Base-by-base conservation (phyloP, 2,888 invertebrate genomes). In the Pyrgus malvae region DNA sequence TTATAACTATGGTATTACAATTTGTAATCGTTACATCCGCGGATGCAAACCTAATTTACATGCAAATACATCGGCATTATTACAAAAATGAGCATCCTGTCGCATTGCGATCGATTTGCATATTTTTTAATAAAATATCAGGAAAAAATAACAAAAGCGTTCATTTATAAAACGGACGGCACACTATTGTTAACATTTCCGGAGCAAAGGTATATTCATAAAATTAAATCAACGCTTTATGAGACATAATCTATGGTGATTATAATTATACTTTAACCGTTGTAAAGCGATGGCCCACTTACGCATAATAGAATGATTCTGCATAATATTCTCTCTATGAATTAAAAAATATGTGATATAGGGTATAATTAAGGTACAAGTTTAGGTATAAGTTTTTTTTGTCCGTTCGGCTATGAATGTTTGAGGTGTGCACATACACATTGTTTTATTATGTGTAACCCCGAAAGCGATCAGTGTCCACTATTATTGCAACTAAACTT, bases 21-120 rank as follows among this genome's bases (percentile, higher is more conserved):
- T 78, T 80, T 78, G 77, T 84, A 78, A 80, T 78, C 79, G 78
- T 79, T 71, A 78, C 83, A 83, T 85, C 81, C 83, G 78, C 83
- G 79, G 83, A 83, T 78, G 80, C 75, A 67, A 74, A 69, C 72
- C 72, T 78, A 72, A 89, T 89, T 89, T 83, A 87, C 83, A 90
- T 89, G 87, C 81, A 83, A 88, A 89, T 88, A 82, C 79, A 72
- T 76, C 70, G 76, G 71, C 80, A 78, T 83, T 83, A 85, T 82
- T 80, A 86, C 83, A 74, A 86, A 89, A 88, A 85, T 79, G 83
- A 80, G 73, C 88, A 85, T 89, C 90, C 89, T 84, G 87, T 75
- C 74, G 71, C 71, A 65, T 61, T 69, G 69, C 80, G 74, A 87
- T 89, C 79, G 88, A 90, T 90, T 89, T 86, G 89, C 90, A 90